Conservation (phyloP, 2,113 vertebrate species). For the Columbina picui region DNA sequence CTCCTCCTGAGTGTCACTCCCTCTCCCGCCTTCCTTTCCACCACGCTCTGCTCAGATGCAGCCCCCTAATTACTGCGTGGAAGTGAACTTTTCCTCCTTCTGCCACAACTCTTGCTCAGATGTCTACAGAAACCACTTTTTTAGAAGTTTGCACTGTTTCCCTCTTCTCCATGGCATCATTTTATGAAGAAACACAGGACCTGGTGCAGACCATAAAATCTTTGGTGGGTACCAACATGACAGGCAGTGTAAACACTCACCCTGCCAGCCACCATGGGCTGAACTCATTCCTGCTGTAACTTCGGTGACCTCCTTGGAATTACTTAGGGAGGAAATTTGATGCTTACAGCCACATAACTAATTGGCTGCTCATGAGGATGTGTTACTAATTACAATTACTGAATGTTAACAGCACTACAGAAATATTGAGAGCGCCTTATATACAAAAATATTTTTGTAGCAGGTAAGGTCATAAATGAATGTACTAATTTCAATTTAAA, state of each 20-base stretch:
- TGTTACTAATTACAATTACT: conserved; percentile 33
- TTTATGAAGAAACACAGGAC: not conserved
- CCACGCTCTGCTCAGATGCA: not conserved
- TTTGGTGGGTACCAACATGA: not conserved
- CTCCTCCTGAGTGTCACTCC: not conserved
- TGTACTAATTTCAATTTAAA: not conserved
- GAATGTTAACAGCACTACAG: not conserved
- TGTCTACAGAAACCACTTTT: not conserved
- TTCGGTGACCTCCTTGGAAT: not conserved
- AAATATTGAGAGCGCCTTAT: not conserved
- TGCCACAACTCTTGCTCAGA: not conserved
- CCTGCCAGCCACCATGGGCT: not conserved
- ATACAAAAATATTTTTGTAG: conserved; percentile 28
- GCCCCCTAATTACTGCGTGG: not conserved
- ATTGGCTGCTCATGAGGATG: not conserved
- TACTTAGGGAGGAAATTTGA: not conserved
- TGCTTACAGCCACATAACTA: not conserved
- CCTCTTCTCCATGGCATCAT: not conserved
- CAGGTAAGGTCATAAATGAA: conserved; percentile 18
- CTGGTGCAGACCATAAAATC: not conserved
- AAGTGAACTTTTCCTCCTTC: not conserved
- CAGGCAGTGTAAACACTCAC: not conserved
- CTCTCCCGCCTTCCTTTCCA: not conserved
- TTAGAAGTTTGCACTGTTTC: not conserved
- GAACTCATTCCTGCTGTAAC: not conserved